Conservation (phyloP, 2,797 vertebrate genomes). For the Chelidonichthys spinosus region DNA sequence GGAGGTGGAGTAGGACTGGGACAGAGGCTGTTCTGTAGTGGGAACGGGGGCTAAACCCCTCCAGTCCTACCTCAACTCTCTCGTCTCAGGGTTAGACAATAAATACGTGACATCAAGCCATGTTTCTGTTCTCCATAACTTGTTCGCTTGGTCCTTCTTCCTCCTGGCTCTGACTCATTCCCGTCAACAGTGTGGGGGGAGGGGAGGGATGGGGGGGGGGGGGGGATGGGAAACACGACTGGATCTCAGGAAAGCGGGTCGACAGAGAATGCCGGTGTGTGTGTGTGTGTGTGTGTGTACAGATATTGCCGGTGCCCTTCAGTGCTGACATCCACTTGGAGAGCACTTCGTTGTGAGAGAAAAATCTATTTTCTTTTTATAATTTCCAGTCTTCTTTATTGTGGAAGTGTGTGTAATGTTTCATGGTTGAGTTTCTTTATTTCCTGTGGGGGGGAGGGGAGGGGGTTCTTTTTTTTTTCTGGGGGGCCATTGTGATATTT, state of each 20-base stretch:
- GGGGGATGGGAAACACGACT: constrained; percentile 86
- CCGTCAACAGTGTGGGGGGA: constrained; percentile 63
- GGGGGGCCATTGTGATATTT: constrained; percentile 78
- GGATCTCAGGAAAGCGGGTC: constrained; percentile 86
- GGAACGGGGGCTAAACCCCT: constrained; percentile 82
- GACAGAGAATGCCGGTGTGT: constrained; percentile 81
- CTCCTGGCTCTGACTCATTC: constrained; percentile 79
- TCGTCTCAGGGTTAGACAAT: constrained; percentile 91
- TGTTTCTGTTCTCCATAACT: constrained; percentile 87
- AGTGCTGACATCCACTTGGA: constrained; percentile 92
- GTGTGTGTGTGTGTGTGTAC: constrained; percentile 60
- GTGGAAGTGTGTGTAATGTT: constrained; percentile 84
- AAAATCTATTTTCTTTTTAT: constrained; percentile 82
- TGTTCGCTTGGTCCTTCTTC: constrained; percentile 78
- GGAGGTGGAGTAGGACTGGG: constrained; percentile 82
- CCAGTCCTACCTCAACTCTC: constrained; percentile 91
- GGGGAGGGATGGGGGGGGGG: constrained; percentile 71
- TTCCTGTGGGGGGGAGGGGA: constrained; percentile 66
- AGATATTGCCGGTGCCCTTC: constrained; percentile 89
- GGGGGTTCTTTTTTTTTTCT: constrained; percentile 42
- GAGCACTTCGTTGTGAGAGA: constrained; percentile 86
- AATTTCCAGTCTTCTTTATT: constrained; percentile 87
- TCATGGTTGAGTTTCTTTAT: constrained; percentile 84
- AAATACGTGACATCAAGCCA: constrained; percentile 96
- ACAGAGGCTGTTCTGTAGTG: constrained; percentile 83